phyloP scores from a whole-genome alignment of 1,140 invertebrate genomes.

The Aculops lycopersici region DNA sequence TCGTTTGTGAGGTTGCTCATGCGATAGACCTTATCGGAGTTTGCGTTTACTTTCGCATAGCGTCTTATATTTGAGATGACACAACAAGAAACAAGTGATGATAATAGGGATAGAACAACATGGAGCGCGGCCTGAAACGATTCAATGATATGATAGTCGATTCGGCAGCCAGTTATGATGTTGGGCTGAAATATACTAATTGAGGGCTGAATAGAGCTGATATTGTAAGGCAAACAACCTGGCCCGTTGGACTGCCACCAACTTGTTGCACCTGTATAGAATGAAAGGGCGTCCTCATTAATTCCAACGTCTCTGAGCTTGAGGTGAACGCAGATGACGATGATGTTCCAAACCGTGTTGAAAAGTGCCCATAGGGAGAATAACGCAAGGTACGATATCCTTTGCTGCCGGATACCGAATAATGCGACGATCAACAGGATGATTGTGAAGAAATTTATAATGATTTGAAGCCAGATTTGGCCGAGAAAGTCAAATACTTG shows the following conservation, averaged over 20 bases:
- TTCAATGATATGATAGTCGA: not conserved
- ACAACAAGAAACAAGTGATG: not conserved
- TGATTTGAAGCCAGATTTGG: not conserved
- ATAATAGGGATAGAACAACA: not conserved
- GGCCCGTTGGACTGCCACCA: not conserved
- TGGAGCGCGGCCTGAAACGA: not conserved
- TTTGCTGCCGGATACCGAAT: not conserved
- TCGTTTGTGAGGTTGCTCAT: no score
- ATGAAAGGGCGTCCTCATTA: not conserved
- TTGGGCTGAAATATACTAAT: not conserved
- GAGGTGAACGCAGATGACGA: not conserved
- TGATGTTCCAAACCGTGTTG: not conserved
- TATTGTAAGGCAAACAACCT: not conserved
- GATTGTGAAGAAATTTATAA: not conserved
- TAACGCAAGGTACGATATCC: not conserved
- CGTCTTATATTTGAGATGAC: no score
- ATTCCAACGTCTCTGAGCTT: not conserved
- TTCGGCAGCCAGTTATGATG: not conserved
- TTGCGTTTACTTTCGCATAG: no score
- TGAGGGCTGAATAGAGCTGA: not conserved
- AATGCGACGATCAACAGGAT: not conserved
- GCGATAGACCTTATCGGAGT: no score
- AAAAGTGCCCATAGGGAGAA: not conserved
- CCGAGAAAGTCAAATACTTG: not conserved
- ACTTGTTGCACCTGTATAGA: not conserved